These are phyloP conservation scores for Lipophrys pholis DNA, from an alignment of 2,113 vertebrate genomes.

Conservation along the genomic window DNA sequence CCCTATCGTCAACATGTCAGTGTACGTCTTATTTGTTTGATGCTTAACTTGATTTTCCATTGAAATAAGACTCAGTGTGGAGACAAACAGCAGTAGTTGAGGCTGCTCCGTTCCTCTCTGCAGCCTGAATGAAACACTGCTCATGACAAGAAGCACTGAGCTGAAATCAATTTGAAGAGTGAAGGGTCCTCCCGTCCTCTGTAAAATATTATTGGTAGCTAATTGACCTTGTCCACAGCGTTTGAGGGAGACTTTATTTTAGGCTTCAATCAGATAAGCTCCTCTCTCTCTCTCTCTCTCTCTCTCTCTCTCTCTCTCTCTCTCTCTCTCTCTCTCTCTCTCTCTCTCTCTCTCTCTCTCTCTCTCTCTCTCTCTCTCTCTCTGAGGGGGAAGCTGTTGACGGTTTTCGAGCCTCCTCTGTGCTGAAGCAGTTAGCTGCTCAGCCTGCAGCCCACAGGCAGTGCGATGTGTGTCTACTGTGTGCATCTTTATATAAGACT, in stretches of 20 bases:
- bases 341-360: neutral
- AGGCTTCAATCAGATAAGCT: slow-evolving; percentile 8
- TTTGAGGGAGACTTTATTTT: slow-evolving; percentile 21
- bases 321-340: no score
- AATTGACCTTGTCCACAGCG: slow-evolving; percentile 1
- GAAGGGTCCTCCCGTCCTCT: neutral
- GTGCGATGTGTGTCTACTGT: neutral
- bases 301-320: no score
- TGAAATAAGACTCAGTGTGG: no score
- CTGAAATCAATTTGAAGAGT: neutral
- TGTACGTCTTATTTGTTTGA: no score
- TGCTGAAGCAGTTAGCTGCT: neutral
- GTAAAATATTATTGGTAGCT: slow-evolving; percentile 2
- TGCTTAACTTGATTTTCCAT: no score
- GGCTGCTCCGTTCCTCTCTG: neutral
- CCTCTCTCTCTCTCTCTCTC: no score
- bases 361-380: no score
- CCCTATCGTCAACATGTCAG: no score
- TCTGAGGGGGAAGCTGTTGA: slow-evolving; percentile 42
- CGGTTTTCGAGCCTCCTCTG: slow-evolving; percentile 17
- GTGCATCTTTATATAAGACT: neutral
- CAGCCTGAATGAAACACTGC: neutral
- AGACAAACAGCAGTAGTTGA: neutral
- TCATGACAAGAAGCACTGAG: slow-evolving; percentile 2
- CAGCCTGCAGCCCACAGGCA: slow-evolving; percentile 21